A percentile compares a stretch with the other conserved stretches of the same genome.
These are phyloP conservation scores for Meriones psammophilus DNA, from an alignment of 2,797 vertebrate genomes.

Conservation along the genomic window DNA sequence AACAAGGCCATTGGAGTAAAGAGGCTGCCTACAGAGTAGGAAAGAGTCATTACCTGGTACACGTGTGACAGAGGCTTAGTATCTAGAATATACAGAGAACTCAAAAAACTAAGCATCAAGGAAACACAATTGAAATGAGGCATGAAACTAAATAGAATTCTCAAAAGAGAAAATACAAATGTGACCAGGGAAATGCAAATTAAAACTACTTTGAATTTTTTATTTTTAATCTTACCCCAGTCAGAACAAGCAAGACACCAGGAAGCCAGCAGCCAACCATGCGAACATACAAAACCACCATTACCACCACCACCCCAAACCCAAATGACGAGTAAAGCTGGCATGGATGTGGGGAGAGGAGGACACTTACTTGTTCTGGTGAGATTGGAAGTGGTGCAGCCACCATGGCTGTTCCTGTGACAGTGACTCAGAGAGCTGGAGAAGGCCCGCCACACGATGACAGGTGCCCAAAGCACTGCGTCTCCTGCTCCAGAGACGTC, in stretches of 20 bases:
- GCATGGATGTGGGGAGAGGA: too few species aligned
- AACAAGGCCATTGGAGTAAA: not conserved
- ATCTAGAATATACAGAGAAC: not conserved
- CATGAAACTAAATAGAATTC: not conserved
- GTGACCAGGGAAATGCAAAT: not conserved
- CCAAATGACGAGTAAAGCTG: not conserved
- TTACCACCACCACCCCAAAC: not conserved
- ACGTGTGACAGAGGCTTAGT: not conserved
- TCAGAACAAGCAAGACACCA: not conserved
- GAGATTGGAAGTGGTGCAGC: not conserved
- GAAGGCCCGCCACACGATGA: not conserved
- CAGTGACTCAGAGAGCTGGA: not conserved
- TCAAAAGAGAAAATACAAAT: not conserved
- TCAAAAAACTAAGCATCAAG: not conserved
- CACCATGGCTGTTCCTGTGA: too few species aligned
- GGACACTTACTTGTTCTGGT: not conserved
- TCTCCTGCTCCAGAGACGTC: too few species aligned
- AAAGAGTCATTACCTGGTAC: not conserved
- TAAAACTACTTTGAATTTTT: not conserved
- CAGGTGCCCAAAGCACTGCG: not conserved
- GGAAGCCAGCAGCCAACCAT: not conserved
- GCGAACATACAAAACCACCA: not conserved
- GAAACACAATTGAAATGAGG: not conserved
- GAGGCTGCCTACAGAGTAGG: not conserved
- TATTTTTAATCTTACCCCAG: not conserved